These are phyloP conservation scores for Myotis daubentonii DNA, from an alignment of 2,797 vertebrate species.

Conservation along the genomic window DNA sequence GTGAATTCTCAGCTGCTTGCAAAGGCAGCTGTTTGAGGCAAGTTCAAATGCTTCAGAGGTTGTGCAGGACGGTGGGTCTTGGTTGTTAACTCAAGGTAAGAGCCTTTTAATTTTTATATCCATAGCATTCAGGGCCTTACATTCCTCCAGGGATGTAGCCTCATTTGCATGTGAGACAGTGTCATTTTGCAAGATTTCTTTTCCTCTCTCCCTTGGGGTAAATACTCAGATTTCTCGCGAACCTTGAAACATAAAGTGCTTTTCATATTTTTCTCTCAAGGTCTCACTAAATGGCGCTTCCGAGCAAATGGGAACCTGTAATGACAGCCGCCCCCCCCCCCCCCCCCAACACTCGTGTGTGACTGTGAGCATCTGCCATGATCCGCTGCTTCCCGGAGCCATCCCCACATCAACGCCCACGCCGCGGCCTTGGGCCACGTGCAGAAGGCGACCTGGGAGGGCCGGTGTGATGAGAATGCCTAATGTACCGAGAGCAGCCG, in stretches of 20 bases:
- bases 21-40: background rate
- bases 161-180: slow-evolving; percentile 59
- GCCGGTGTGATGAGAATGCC: slow-evolving; percentile 10
- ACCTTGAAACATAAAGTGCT: slow-evolving; percentile 6
- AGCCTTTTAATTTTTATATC: background rate
- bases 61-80: background rate
- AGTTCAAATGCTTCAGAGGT: background rate
- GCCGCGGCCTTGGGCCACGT: background rate
- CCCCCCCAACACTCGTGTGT: background rate
- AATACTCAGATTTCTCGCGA: background rate
- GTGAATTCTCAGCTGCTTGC: background rate
- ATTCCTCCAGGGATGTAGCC: slow-evolving; percentile 22
- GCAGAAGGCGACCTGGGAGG: background rate
- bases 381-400: background rate
- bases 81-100: slow-evolving; percentile 13
- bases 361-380: background rate
- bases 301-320: background rate
- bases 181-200: background rate
- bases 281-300: background rate
- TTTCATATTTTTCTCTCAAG: slow-evolving; percentile 31
- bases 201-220: background rate
- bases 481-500: background rate
- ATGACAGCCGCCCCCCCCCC: too few relatives aligned
- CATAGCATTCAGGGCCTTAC: background rate
- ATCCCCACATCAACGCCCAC: background rate